Base-by-base conservation (phyloP, 2,888 invertebrate species). In the Platypus cylindrus region DNA sequence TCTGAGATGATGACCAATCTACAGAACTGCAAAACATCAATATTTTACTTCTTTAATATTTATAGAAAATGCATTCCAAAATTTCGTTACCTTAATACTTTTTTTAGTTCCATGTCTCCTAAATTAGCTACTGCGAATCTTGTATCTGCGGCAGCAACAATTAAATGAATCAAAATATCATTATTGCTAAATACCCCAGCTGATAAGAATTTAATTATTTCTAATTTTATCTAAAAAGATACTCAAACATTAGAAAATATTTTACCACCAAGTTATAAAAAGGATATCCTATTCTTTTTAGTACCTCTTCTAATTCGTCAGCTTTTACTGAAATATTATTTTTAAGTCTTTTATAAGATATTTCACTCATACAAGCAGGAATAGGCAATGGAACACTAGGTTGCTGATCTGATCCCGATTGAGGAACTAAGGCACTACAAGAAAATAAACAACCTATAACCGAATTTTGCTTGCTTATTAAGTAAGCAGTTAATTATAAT, bases 91-190 rank as follows among this genome's bases (percentile, higher is more conserved):
- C 25, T 71, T 44, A 75, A 72, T 26, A 79, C 71, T 60, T 84
- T 81, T 52, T 84, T 86, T 5, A 93, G 61, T 48, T 87, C 85
- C 44, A 78, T 75, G 54, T 90, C 86, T 2, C 89, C 90, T 36
- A 80, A 71, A 54, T 87, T 86, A 33, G 87, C 87, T 27, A 93
- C 85, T 60, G 79, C 83, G 57, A 82, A 90, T 43, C 91, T 68
- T 0, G 89, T 85, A 54, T 93, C 93, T 0, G 91, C 79, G 0
- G 87, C 82, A 2, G 85, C 90, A 4, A 93, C 75, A 5, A 91
- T 75, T 38, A 89, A 65, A 34, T 84, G 79, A 41, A 81, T 63
- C 14, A 87, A 67, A 17, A 82, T 72, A 38, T 85, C 83, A 15
- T 73, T 69, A 50, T 79, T 77, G 16, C 72, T 68, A 50, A 89